Base-by-base conservation (phyloP, 2,797 vertebrate species). In the Aplochiton taeniatus region DNA sequence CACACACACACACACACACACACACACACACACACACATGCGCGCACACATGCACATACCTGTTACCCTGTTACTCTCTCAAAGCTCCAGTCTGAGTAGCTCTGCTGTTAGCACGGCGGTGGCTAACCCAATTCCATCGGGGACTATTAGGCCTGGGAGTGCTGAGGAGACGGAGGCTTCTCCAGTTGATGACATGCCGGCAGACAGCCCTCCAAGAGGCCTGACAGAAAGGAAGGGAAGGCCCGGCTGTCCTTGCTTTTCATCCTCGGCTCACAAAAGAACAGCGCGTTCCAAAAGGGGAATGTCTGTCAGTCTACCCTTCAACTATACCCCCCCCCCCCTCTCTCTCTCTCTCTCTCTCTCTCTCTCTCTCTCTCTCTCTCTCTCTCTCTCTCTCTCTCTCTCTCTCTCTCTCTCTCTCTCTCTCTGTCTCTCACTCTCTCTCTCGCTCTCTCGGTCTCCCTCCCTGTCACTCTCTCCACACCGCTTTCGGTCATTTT, bases 81-180 rank as follows among this genome's bases (percentile, higher is more conserved):
- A 48, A 16, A 57, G 31, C 54, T 65, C 12, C 58, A 73, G 42
- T 55, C 59, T 70, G 12, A 20, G 17, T 17, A 17, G 54, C 58
- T 75, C 55, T 31, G 61, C 56, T 20, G 51, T 41, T 31, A 8
- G 46, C 65, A 3, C 31, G 31, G 44, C 63, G 60, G 70, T 63
- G 75, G 68, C 58, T 75, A 78, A 80, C 75, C 70, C 76, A 64
- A 63, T 75, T 71, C 56, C 66, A 80, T 82, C 75, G 63, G 61
- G 69, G 58, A 71, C 65, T 66, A 73, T 69, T 76, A 77, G 8
- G 59, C 51, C 55, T 58, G 49, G 16, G 68, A 75, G 69, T 47
- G 17, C 16, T 66, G 48, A 78, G 54, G 74, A 49, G 69, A 63
- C 53, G 58, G 56, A 72, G 77, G 63, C 50, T 70, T 50, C 65